Evolutionary conservation across 2,113 vertebrate species (phyloP).

Genomic region (human (Homo sapiens)): DNA sequence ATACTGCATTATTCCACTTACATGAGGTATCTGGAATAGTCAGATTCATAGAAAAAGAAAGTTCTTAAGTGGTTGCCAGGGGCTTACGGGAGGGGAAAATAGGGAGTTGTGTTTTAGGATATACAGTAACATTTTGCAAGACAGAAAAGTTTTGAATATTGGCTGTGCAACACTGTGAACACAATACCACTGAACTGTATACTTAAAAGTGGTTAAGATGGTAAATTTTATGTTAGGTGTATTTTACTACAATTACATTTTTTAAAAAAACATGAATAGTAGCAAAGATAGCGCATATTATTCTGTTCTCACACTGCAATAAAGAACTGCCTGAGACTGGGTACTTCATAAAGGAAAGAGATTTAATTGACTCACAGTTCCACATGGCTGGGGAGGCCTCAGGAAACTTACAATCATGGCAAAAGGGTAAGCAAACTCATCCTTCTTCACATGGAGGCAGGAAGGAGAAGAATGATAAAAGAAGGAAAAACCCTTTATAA

Average conservation of each 20-base stretch:
- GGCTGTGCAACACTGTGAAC: not conserved
- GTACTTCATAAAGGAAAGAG: too few species aligned
- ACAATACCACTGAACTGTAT: not conserved
- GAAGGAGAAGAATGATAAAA: too few species aligned
- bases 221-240: not conserved
- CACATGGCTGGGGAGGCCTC: too few species aligned
- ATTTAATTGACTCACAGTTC: too few species aligned
- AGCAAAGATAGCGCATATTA: not conserved
- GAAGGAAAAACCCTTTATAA: too few species aligned
- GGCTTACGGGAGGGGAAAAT: accelerated
- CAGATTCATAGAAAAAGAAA: not conserved
- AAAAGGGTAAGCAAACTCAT: too few species aligned
- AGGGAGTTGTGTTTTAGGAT: not conserved
- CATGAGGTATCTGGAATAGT: not conserved
- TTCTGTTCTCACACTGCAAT: too few species aligned
- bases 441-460: too few species aligned
- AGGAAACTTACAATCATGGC: too few species aligned
- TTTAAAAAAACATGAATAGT: not conserved
- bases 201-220: not conserved
- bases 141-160: not conserved
- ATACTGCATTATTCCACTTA: not conserved
- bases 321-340: too few species aligned
- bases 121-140: not conserved
- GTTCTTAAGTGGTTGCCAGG: not conserved
- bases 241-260: not conserved